Evolutionary conservation across 2,888 invertebrate species (phyloP).

Genomic region (Drosophila formosana): DNA sequence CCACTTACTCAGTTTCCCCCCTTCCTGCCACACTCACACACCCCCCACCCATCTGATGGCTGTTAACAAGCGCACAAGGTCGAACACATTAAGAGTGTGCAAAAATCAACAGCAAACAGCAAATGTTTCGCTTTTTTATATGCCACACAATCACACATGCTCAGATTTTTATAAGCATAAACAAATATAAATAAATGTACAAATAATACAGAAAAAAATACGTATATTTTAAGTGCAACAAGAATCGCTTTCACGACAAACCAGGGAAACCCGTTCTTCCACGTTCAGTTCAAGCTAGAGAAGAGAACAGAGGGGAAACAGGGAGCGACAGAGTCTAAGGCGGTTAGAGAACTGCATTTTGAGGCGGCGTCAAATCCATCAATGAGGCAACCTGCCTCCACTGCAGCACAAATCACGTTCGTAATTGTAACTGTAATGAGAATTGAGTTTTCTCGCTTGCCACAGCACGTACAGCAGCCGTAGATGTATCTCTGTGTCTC

Average conservation of each 20-base stretch:
- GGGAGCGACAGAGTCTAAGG: background rate
- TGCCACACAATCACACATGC: conserved; percentile 11
- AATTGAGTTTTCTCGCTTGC: conserved; percentile 48
- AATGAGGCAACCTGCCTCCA: conserved; percentile 55
- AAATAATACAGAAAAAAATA: conserved; percentile 1
- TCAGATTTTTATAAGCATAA: conserved; percentile 26
- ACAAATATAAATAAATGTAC: conserved; percentile 31
- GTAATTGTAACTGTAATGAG: conserved; percentile 73
- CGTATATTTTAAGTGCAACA: conserved; percentile 41
- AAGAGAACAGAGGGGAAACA: background rate
- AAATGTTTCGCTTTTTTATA: conserved; percentile 37
- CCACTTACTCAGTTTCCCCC: conserved; percentile 9
- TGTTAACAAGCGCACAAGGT: conserved; percentile 71
- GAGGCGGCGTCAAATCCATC: conserved; percentile 59
- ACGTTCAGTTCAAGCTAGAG: conserved; percentile 12
- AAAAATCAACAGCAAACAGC: conserved; percentile 63
- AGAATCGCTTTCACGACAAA: conserved; percentile 59
- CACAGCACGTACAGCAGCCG: conserved; percentile 45
- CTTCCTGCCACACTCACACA: background rate
- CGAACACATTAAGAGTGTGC: conserved; percentile 61
- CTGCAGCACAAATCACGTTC: conserved; percentile 71
- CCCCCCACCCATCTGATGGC: background rate
- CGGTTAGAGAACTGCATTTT: conserved; percentile 29
- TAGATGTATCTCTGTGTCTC: background rate
- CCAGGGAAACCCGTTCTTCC: conserved; percentile 51